Evolutionary conservation across 1,140 invertebrate genomes (phyloP), one percentile per base, ranked within the genome.

Genomic region (Scaptomyza hsui): DNA sequence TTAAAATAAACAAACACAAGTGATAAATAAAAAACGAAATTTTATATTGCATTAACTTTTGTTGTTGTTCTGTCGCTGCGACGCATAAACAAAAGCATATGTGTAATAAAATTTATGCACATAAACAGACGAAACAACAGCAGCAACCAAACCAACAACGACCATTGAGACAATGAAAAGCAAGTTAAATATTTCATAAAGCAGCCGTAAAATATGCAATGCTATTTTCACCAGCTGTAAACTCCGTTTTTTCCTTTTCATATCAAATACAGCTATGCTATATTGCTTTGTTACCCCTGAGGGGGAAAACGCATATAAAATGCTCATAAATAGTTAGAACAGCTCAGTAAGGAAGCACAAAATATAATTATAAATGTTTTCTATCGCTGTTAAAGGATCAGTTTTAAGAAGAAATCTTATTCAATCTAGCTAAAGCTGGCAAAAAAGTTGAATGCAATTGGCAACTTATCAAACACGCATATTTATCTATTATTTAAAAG

Each of bases 61-160:
- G 74, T 32, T 73, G 64, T 32, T 71, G 57, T 59, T 59, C 63
- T 59, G 67, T 51, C 52, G 37, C 26, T n/a, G 56, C 62, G 74
- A 59, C 47, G 76, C 76, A 86, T 79, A 77, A 86, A 85, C 75
- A 67, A 67, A 67, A 60, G 62, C 77, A 76, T 72, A 80, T 86
- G 81, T 76, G 81, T 81, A 81, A 85, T 85, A 86, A 86, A 85
- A 85, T 86, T 61, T 85, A 81, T 85, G 81, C 81, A 82, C 69
- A 82, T 78, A 83, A 72, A 72, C 70, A 72, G 47, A 57, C 47
- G 52, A 48, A 67, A 49, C 69, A 64, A 55, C 29, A 65, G 19
- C 19, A 59, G 18, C 26, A 53, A 47, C 41, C 70, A 55, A 60
- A 75, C 41, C 63, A 61, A 37, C 53, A 44, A 7, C 59, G 52